Percentiles rank a stretch among this genome's conserved stretches.
Conservation (phyloP, 1,140 invertebrate genomes). For the Bombus superbus region DNA sequence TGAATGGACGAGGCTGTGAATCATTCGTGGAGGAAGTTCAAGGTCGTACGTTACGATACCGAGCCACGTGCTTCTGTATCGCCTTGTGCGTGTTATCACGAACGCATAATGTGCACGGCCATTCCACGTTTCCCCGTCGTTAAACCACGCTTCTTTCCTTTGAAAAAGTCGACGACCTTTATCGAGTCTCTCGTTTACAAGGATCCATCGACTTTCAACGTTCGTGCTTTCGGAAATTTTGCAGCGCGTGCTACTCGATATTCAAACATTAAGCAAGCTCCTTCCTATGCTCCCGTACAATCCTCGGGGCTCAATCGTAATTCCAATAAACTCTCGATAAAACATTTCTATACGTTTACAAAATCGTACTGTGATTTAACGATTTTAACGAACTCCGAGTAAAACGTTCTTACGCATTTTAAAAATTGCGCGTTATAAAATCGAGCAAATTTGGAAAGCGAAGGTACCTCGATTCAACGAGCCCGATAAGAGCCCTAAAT, state of each 20-base stretch:
- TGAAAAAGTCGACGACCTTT: background rate
- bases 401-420: background rate
- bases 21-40: conserved; percentile 69
- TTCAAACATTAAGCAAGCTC: no score
- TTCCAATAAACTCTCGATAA: no score
- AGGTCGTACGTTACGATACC: conserved; percentile 61
- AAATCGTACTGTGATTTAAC: no score
- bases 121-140: conserved; percentile 10
- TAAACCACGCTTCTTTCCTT: background rate
- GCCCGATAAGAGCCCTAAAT: background rate
- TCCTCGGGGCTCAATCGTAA: no score
- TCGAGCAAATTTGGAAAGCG: background rate
- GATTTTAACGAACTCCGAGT: background rate
- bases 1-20: conserved; percentile 65
- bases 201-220: no score
- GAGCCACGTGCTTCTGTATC: conserved; percentile 52
- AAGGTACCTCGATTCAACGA: background rate
- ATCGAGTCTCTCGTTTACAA: no score
- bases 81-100: conserved; percentile 57
- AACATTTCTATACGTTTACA: no score
- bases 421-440: background rate
- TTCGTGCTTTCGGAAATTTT: no score
- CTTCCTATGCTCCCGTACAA: no score
- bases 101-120: conserved; percentile 43
- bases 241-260: no score